Percentiles rank a stretch among this genome's conserved stretches.
Conservation (phyloP, 1,140 invertebrate species). For the Platorchestia sp. region DNA sequence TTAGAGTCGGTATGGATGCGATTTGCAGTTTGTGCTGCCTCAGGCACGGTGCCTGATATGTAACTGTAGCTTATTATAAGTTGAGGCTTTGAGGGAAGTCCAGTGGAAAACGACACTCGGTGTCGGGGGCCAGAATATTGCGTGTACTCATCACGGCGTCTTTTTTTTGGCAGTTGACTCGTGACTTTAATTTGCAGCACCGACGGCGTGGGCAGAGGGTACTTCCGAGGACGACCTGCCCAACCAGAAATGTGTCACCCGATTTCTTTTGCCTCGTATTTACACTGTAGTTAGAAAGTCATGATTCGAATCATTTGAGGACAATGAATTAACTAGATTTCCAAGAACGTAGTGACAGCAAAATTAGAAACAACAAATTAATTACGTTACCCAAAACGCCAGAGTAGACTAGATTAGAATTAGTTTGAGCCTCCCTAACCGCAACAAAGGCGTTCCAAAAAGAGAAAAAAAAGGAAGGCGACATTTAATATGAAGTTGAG, state of each 20-base stretch:
- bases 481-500: too few relatives aligned
- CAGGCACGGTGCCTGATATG: not conserved
- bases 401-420: too few relatives aligned
- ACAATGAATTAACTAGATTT: too few relatives aligned
- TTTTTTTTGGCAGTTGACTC: not conserved
- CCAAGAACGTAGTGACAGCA: too few relatives aligned
- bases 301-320: too few relatives aligned
- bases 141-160: not conserved
- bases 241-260: not conserved
- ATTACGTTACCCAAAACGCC: too few relatives aligned
- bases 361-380: too few relatives aligned
- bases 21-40: not conserved
- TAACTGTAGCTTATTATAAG: not conserved
- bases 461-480: too few relatives aligned
- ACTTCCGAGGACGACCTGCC: conserved; percentile 20
- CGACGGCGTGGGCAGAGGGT: not conserved
- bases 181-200: not conserved
- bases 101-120: not conserved
- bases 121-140: not conserved
- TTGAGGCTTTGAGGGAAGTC: not conserved
- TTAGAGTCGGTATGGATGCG: not conserved
- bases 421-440: too few relatives aligned
- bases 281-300: too few relatives aligned
- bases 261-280: too few relatives aligned
- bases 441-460: too few relatives aligned